These are phyloP conservation scores for Neodon shergylaensis DNA, from an alignment of 2,113 vertebrate genomes.

Conservation along the genomic window DNA sequence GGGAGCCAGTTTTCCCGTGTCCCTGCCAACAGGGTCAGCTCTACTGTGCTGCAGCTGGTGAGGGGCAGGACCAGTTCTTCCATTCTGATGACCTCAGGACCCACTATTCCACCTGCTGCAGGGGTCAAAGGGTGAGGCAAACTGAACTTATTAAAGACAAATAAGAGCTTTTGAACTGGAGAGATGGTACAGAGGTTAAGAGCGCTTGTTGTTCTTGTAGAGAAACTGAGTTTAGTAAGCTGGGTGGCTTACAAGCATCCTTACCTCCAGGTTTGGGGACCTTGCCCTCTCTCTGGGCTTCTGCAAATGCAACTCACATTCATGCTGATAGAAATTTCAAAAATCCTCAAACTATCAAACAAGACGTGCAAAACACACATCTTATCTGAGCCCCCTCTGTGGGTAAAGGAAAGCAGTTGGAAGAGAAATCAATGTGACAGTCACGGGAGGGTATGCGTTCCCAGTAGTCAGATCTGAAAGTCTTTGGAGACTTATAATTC, in stretches of 20 bases:
- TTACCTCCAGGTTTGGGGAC: not conserved
- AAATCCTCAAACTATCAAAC: not conserved
- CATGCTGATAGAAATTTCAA: no score
- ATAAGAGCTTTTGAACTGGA: no score
- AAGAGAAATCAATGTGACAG: not conserved
- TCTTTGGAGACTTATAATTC: not conserved
- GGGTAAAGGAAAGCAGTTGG: not conserved
- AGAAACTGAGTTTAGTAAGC: not conserved
- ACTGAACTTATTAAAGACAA: no score
- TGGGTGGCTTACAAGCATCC: not conserved
- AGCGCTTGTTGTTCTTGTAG: not conserved
- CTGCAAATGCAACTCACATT: not conserved
- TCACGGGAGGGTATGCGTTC: not conserved
- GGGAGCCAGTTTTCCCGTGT: no score
- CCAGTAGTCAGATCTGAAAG: not conserved
- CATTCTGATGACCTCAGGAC: no score
- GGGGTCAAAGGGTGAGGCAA: no score
- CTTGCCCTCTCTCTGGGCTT: not conserved
- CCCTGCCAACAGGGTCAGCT: no score
- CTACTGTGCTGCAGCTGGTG: no score
- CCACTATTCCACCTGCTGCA: no score
- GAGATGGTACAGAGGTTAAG: no score
- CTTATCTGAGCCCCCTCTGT: not conserved
- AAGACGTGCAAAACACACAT: not conserved
- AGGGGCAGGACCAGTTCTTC: no score